Base-by-base conservation (phyloP, 2,113 vertebrate genomes). In the Mohoua ochrocephala region DNA sequence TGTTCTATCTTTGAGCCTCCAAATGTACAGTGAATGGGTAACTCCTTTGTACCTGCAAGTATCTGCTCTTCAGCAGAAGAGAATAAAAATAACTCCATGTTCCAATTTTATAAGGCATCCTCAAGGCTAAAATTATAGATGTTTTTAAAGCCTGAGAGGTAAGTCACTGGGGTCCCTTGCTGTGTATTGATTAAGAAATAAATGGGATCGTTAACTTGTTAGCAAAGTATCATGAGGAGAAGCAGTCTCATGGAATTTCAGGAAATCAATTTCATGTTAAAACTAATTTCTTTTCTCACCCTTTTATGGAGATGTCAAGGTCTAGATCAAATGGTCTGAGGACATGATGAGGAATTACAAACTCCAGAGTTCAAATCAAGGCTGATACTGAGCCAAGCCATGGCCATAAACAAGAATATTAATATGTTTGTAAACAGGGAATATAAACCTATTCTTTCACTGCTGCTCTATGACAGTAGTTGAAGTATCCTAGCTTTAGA, bases 131-230 rank as follows among this genome's bases (percentile, higher is more conserved):
- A 95, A 87, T 92, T 87, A 92, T 60, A 91, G 76, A 75, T 26
- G 30, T 67, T 92, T 94, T 89, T 59, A 89, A 88, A 83, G 44
- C 64, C 63, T 77, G 16, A 95, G 71, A 84, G 63, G 56, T 42
- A 79, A 93, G 93, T 87, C 68, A 84, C 15, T 19, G 47, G 30
- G n/a, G 76, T 84, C 73, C 30, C 77, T 84, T 84, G 64, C 73
- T 92, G 13, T 26, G 27, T 95, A 97, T 92, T 91, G 91, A 95
- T 94, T 73, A 87, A 92, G 57, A 95, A 95, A 91, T 89, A 89
- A 93, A 95, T 90, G 59, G 67, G 47, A 88, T 89, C 18, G 4
- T 92, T 96, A 92, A 63, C 47, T 68, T 93, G 89, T 95, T 93
- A 95, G 60, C 44, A 87, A 95, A 89, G 44, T 63, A 91, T 81